Evolutionary conservation across 2,888 invertebrate genomes (phyloP).

Genomic region (Synanthedon myopaeformis): DNA sequence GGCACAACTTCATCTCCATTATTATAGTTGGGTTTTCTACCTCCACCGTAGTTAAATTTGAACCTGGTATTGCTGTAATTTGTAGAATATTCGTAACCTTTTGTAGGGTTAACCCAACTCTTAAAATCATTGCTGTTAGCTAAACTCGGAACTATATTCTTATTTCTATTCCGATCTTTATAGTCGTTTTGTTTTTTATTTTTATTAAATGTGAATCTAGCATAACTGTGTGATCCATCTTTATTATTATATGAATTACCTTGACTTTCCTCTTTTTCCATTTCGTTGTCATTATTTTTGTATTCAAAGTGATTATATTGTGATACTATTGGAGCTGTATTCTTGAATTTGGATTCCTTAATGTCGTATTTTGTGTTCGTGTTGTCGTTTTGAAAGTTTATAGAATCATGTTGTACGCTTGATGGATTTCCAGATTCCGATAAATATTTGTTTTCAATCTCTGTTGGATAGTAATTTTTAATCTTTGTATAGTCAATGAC

Average conservation of each 20-base stretch:
- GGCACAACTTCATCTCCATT: constrained; percentile 41
- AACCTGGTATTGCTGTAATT: constrained; percentile 44
- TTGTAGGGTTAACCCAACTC: constrained; percentile 33
- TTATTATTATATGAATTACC: constrained; percentile 15
- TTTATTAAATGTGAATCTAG: constrained; percentile 17
- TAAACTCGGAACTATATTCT: constrained; percentile 5
- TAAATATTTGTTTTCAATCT: constrained; percentile 32
- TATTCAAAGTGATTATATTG: constrained; percentile 15
- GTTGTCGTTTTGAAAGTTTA: constrained; percentile 16
- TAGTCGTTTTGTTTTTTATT: constrained; percentile 19
- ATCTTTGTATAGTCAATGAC: constrained; percentile 52
- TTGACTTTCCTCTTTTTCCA: constrained; percentile 20
- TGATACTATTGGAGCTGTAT: constrained; percentile 15
- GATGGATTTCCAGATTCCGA: constrained; percentile 20
- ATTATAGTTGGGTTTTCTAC: constrained; percentile 30
- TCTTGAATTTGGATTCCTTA: constrained; percentile 20
- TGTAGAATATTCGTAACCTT: constrained; percentile 47
- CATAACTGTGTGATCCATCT: constrained; percentile 19
- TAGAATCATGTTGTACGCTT: background rate
- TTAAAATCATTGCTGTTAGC: constrained; percentile 22
- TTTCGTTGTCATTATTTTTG: constrained; percentile 21
- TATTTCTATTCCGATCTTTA: constrained; percentile 41
- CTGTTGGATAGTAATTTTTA: constrained; percentile 36
- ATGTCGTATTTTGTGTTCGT: constrained; percentile 18
- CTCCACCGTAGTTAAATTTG: constrained; percentile 33